A percentile compares a stretch with the other conserved stretches of the same genome.
Conservation (phyloP, 1,140 invertebrate genomes). For the Pogonomyrmex californicus region DNA sequence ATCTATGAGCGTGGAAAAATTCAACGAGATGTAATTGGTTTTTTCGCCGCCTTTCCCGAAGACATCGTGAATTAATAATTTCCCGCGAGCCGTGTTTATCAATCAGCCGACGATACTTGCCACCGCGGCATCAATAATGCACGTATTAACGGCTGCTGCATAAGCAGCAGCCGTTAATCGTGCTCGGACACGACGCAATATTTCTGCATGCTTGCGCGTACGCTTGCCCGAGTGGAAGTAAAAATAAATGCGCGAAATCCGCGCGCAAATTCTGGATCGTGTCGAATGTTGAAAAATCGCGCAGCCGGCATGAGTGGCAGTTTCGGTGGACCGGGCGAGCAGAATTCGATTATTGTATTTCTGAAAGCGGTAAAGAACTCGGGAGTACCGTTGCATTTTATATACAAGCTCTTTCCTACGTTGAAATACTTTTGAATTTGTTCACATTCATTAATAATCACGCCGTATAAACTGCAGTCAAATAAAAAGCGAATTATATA, state of each 20-base stretch:
- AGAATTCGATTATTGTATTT: conserved; percentile 50
- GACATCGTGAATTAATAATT: conserved; percentile 54
- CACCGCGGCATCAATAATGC: conserved; percentile 56
- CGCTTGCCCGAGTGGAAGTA: background rate
- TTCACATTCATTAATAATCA: background rate
- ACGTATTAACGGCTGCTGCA: conserved; percentile 24
- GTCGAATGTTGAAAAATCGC: conserved; percentile 59
- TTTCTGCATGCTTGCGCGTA: conserved; percentile 5
- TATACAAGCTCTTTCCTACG: background rate
- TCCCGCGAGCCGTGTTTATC: conserved; percentile 50
- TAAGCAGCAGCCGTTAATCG: conserved; percentile 54
- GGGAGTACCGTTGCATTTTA: conserved; percentile 9
- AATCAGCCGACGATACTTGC: conserved; percentile 53
- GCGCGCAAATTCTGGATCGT: conserved; percentile 20
- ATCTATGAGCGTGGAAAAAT: background rate
- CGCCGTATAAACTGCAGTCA: background rate
- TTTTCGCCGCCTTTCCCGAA: background rate
- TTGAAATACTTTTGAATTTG: background rate
- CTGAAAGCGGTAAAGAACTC: background rate
- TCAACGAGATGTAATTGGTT: conserved; percentile 24
- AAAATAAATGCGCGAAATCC: conserved; percentile 55
- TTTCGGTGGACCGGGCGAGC: conserved; percentile 13
- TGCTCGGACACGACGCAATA: conserved; percentile 16
- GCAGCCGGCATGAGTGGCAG: conserved; percentile 30
- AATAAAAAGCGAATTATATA: conserved; percentile 12